Base-by-base conservation (phyloP, 2,888 invertebrate species). In the Eristalinus sepulchralis region DNA sequence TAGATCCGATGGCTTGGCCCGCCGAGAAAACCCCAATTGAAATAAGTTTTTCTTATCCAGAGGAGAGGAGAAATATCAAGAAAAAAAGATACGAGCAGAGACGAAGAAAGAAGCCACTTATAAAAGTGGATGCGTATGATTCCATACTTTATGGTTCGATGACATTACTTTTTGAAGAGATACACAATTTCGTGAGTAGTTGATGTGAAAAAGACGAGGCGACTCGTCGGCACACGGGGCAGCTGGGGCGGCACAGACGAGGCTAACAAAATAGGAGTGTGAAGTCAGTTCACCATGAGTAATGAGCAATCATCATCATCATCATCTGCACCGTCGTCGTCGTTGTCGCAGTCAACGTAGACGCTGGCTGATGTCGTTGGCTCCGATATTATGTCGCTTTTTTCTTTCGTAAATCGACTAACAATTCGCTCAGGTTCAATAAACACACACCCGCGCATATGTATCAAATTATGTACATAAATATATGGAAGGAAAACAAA, bases 91-190 rank as follows among this genome's bases (percentile, higher is more conserved):
- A 67, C 36, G 27, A 53, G 66, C n/a, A 24, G 63, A 55, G 20
- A 64, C 67, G 59, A 68, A 71, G 64, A 76, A 70, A 67, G 53
- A 78, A 78, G 83, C 72, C 73, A 83, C 83, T 83, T 83, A 71
- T 72, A 77, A 81, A 70, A 73, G 73, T 85, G 57, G 83, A 82
- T 86, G 86, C 86, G 86, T 86, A 86, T 83, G 82, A 86, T 83
- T 86, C 82, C 75, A 86, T 83, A 86, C 83, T 86, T 90, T 90
- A 87, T 90, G 88, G 90, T 91, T 91, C 91, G 91, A 91, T 91
- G 91, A 91, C 91, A 91, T 91, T 91, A 90, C 89, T 87, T 90
- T 90, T 83, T 64, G 71, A 62, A 70, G 70, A 82, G 75, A 82
- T 73, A 86, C 82, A 86, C 68, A 83, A 79, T 83, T 75, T 78